Base-by-base conservation (phyloP, 1,140 invertebrate species). In the Aleiodes sp. region DNA sequence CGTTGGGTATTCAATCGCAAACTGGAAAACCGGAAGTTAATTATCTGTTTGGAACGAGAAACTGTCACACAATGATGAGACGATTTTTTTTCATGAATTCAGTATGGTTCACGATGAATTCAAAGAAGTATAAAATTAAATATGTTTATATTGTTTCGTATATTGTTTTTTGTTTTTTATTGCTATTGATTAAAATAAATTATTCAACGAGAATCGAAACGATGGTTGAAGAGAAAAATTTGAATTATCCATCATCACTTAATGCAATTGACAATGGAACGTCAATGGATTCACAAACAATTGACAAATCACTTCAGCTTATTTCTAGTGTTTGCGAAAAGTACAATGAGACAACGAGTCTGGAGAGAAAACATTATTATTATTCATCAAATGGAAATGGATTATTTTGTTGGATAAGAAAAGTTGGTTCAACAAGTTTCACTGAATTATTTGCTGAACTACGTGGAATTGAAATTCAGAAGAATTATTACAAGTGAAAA, bases 341-440 rank as follows among this genome's bases (percentile, higher is more conserved):
- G 65, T 80, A 86, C 59, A 83, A 84, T 61, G 65, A 82, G 35
- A 83, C 37, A 10, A 78, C 77, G 21, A 65, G 63, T 26, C 67
- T 84, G 16, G 64, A 35, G 24, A 82, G 72, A 46, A 76, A 39
- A 28, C 73, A 87, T 74, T 87, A 85, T 77, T 77, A 86, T 16
- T 80, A 85, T 24, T 77, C 73, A 64, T 63, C 73, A 21, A 43
- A 80, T 52, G 71, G 83, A 28, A 78, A 77, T 46, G 72, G 73
- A 7, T 37, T 87, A 6, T 86, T 84, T 41, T 87, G 86, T 68
- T 87, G 85, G 85, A 84, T 87, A 12, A 76, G 84, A 66, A 86
- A 87, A 76, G 76, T 80, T 2, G 85, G 80, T 2, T 87, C 85
- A 0, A 84, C 84, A 4, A 86, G 80, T 70, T 84, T 86, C 37